A percentile compares a stretch with the other conserved stretches of the same genome.
Conservation (phyloP, 2,113 vertebrate species). For the Corythoichthys haematopterus region DNA sequence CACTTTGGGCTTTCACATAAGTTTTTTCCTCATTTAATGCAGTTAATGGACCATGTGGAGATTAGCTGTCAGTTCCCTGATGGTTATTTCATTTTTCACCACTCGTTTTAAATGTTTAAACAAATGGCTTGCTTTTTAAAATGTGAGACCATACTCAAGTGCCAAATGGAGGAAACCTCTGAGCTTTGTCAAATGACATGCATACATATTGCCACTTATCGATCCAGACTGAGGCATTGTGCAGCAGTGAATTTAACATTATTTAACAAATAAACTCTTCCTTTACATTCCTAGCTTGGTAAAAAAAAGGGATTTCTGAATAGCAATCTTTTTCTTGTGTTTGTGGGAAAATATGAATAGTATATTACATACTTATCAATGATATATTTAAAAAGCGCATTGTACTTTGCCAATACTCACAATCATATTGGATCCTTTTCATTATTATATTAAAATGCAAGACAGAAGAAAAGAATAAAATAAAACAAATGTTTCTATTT, state of each 20-base stretch:
- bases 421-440: too few species aligned
- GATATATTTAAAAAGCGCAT: too few species aligned
- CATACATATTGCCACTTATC: neutral
- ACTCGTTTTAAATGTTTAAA: slow-evolving; percentile 10
- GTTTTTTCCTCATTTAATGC: slow-evolving; percentile 20
- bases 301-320: neutral
- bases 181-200: slow-evolving; percentile 2
- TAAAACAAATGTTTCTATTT: neutral
- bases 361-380: too few species aligned
- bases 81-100: slow-evolving; percentile 12
- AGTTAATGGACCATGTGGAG: slow-evolving; percentile 23
- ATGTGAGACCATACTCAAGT: neutral
- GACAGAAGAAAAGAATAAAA: neutral
- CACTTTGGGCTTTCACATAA: too few species aligned
- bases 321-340: neutral
- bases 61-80: slow-evolving; percentile 15
- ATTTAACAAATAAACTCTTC: neutral
- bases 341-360: neutral
- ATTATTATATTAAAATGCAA: neutral
- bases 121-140: slow-evolving; percentile 10
- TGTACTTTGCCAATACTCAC: too few species aligned
- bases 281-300: too few species aligned
- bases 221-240: neutral
- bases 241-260: slow-evolving; percentile 28
- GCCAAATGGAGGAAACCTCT: neutral